Evolutionary conservation across 2,797 vertebrate species (phyloP), one percentile per base, ranked within the genome.

Genomic region (Peromyscus melanophrys): DNA sequence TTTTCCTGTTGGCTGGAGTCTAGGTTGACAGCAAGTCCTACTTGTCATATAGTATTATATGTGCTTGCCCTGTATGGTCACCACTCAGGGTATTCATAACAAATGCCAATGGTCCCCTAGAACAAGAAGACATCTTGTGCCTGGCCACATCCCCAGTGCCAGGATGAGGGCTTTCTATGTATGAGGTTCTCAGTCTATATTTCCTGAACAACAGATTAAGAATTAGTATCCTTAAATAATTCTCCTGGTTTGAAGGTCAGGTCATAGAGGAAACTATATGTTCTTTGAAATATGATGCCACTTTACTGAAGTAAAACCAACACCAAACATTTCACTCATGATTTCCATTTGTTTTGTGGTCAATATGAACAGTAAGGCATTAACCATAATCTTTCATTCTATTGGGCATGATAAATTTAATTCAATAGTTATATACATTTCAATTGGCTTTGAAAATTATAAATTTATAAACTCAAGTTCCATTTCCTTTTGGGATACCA

Each of bases 331-430:
- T 82, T 43, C 19, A 90, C 43, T 86, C 49, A 16, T 71, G 49
- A 85, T 52, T 71, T 96, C 71, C n/a, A 27, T 34, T 93, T 87
- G 59, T 59, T 86, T 78, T 83, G 61, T 43, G 65, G 29, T 86
- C 94, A 92, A 57, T 0, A 16, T 52, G 43, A 81, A 71, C 52
- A 61, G 55, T 76, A 84, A 84, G 57, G 21, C 34, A 86, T 31
- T 57, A 89, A 86, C 77, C 29, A 52, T 67, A 80, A 40, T 40
- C 40, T 40, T 40, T 40, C 40, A 40, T 40, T 40, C 40, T 40
- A 40, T 40, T 40, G 40, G 40, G 40, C 40, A 40, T 40, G 40
- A 40, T 40, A 40, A 40, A 40, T 40, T 40, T 40, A 40, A 40
- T 40, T 40, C 40, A 40, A 40, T 40, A 40, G 40, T 40, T 40